Percentiles rank a stretch among this genome's conserved stretches.
Conservation (phyloP, 2,113 vertebrate species). For the Actenoides hombroni region DNA sequence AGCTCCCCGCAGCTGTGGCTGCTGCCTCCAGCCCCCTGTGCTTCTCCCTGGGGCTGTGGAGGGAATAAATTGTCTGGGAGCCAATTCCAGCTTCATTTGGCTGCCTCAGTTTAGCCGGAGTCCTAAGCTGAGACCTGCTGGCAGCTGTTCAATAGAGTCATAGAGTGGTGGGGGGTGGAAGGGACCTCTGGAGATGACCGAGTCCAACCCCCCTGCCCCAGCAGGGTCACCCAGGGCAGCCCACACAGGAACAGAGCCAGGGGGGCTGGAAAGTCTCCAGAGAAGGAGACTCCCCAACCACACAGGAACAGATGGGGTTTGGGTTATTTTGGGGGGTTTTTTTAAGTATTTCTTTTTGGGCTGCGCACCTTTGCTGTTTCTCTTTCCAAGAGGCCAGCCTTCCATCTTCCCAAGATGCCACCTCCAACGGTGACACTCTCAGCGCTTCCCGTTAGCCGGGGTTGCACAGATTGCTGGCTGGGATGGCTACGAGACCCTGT, state of each 20-base stretch:
- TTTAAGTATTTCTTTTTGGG: neutral
- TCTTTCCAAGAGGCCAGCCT: neutral
- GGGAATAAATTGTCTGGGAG: neutral
- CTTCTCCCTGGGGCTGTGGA: neutral
- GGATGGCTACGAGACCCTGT: neutral
- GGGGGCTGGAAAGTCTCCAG: too few species aligned
- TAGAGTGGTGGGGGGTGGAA: too few species aligned
- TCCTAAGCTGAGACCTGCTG: neutral
- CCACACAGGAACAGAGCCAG: too few species aligned
- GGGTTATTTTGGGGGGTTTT: too few species aligned
- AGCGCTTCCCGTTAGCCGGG: neutral
- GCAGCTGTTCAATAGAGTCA: neutral
- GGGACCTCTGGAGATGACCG: too few species aligned
- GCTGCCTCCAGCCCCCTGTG: neutral
- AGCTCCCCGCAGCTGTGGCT: neutral
- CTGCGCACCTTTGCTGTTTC: fast-evolving
- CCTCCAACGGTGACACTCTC: neutral
- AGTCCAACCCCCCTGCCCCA: too few species aligned
- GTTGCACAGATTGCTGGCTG: neutral
- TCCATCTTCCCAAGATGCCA: neutral
- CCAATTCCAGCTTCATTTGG: neutral
- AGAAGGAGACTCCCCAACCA: too few species aligned
- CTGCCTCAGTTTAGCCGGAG: neutral
- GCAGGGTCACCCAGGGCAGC: too few species aligned
- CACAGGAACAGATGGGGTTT: too few species aligned